Evolutionary conservation across 2,888 invertebrate species (phyloP).

Genomic region (Archips xylosteana): DNA sequence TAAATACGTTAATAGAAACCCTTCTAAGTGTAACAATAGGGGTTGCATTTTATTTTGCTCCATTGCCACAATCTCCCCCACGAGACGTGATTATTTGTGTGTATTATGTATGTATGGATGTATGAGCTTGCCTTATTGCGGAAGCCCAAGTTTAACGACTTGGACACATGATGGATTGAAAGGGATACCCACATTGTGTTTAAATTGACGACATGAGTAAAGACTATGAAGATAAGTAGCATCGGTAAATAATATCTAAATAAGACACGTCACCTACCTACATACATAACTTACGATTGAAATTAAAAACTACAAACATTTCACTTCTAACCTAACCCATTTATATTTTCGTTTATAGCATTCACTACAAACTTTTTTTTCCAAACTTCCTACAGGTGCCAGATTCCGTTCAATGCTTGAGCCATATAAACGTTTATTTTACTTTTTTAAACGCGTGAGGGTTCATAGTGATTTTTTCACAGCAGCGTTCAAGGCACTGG

Average conservation of each 20-base stretch:
- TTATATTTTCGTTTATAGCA: background rate
- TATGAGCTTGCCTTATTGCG: background rate
- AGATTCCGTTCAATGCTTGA: too few species aligned
- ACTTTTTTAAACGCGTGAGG: too few species aligned
- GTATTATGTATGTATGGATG: background rate
- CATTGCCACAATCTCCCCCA: slow-evolving; percentile 5
- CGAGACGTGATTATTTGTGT: slow-evolving; percentile 3
- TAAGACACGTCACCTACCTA: too few species aligned
- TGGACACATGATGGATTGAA: background rate
- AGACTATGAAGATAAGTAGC: background rate
- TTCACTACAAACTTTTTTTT: too few species aligned
- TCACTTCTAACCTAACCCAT: background rate
- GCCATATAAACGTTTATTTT: too few species aligned
- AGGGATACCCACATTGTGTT: background rate
- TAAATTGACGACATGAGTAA: background rate
- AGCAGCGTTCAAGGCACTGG: too few species aligned
- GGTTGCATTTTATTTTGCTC: slow-evolving; percentile 12
- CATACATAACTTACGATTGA: too few species aligned
- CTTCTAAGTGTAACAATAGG: slow-evolving; percentile 21
- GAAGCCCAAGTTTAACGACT: slow-evolving; percentile 11
- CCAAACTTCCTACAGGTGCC: too few species aligned
- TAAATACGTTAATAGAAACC: slow-evolving; percentile 30
- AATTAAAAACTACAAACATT: too few species aligned
- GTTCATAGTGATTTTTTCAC: too few species aligned
- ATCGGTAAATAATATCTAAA: too few species aligned